phyloP scores from a whole-genome alignment of 2,888 invertebrate species.

The Lucinisca nassula region DNA sequence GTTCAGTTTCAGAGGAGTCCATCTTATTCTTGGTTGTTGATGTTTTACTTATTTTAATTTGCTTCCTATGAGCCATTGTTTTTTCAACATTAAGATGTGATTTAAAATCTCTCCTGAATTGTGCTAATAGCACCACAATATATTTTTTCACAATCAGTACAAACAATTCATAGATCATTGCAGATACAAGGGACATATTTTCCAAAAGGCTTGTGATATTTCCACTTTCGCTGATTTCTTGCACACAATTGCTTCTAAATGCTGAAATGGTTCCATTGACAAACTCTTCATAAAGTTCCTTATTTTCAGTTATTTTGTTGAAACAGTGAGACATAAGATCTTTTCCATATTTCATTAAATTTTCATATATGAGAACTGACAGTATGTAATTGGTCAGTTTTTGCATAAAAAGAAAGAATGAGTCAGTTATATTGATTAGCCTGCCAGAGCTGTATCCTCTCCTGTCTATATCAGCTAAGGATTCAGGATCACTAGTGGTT shows the following conservation, averaged over 20 bases:
- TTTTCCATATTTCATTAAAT: conserved; percentile 44
- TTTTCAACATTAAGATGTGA: conserved; percentile 43
- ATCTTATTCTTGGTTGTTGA: neutral
- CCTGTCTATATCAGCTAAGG: conserved; percentile 37
- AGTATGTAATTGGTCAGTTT: conserved; percentile 11
- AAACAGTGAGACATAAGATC: conserved; percentile 22
- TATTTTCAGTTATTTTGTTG: conserved; percentile 1
- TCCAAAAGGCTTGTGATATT: neutral
- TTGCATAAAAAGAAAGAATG: conserved; percentile 20
- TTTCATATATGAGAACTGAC: conserved; percentile 24
- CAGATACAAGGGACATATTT: neutral
- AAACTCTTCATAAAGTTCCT: conserved; percentile 16
- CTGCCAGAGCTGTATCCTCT: neutral
- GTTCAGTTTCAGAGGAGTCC: neutral
- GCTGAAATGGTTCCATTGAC: neutral
- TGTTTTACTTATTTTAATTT: conserved; percentile 35
- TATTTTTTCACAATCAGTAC: conserved; percentile 19
- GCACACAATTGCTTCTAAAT: neutral
- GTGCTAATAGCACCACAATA: conserved; percentile 36
- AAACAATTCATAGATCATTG: neutral
- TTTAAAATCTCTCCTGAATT: conserved; percentile 47
- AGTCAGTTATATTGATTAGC: conserved; percentile 47
- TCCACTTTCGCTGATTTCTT: conserved; percentile 29
- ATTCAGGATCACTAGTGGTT: conserved; percentile 28
- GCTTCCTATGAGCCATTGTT: conserved; percentile 54